phyloP scores from a whole-genome alignment of 2,113 vertebrate species.

The Chitala chitala region DNA sequence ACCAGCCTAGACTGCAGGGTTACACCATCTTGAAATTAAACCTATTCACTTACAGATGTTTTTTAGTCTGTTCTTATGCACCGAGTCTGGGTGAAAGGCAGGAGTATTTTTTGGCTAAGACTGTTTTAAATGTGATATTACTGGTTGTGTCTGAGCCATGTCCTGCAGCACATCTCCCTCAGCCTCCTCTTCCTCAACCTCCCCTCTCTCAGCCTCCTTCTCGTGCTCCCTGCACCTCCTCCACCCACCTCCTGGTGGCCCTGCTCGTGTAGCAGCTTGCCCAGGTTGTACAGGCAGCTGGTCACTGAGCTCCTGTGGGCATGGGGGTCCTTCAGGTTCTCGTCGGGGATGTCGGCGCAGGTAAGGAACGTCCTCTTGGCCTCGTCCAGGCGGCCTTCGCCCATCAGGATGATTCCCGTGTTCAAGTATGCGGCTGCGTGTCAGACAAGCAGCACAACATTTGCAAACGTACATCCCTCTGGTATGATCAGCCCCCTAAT shows the following conservation, averaged over 20 bases:
- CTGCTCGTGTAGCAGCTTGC: constrained; percentile 93
- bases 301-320: constrained; percentile 96
- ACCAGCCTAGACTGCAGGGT: too few species aligned
- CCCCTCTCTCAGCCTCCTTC: neutral
- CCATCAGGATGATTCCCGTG: constrained; percentile 96
- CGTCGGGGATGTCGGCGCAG: constrained; percentile 94
- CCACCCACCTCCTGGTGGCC: constrained; percentile 84
- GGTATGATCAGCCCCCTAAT: neutral
- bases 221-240: neutral
- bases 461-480: neutral
- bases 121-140: too few species aligned
- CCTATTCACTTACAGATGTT: too few species aligned
- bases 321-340: constrained; percentile 96
- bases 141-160: too few species aligned
- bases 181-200: neutral
- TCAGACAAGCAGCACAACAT: neutral
- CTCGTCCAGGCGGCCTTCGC: constrained; percentile 86
- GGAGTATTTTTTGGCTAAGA: too few species aligned
- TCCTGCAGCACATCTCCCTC: too few species aligned
- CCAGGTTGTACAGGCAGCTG: constrained; percentile 96
- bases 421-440: constrained; percentile 93
- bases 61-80: too few species aligned
- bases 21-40: too few species aligned
- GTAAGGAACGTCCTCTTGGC: constrained; percentile 87
- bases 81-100: too few species aligned